phyloP scores from a whole-genome alignment of 2,113 vertebrate species.

The Trematocara nigrifrons region DNA sequence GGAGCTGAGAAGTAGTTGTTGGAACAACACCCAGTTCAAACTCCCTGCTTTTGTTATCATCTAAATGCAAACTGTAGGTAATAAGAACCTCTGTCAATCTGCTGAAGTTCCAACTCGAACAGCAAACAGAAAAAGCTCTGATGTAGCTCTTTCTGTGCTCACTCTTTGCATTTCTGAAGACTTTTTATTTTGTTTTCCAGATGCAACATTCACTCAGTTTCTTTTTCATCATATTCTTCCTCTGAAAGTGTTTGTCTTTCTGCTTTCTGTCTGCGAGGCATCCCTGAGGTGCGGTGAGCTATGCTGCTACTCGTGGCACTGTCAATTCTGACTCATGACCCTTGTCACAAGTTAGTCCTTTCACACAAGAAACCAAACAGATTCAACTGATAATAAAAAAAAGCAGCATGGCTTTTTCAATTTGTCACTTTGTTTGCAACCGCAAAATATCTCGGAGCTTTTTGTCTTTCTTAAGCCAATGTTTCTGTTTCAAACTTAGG shows the following conservation, averaged over 20 bases:
- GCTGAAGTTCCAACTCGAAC: conserved; percentile 6
- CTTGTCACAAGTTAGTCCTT: conserved; percentile 20
- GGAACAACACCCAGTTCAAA: conserved; percentile 39
- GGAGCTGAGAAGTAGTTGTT: conserved; percentile 15
- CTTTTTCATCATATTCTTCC: neutral
- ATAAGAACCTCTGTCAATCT: conserved; percentile 13
- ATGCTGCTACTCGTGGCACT: neutral
- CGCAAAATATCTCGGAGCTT: neutral
- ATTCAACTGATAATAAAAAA: neutral
- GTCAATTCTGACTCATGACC: conserved; percentile 25
- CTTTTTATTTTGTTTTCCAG: neutral
- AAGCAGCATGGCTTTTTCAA: neutral
- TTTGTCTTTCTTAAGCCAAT: neutral
- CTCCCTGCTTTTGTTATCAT: conserved; percentile 38
- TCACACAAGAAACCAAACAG: neutral
- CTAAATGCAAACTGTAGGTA: conserved; percentile 53
- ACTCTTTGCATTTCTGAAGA: neutral
- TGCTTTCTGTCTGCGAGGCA: conserved; percentile 1
- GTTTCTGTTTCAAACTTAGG: neutral
- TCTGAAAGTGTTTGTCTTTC: neutral
- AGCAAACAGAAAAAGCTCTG: neutral
- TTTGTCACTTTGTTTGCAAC: neutral
- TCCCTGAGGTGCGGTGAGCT: neutral
- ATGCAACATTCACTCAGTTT: neutral
- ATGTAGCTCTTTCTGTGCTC: neutral